Base-by-base conservation (phyloP, 1,140 invertebrate genomes). In the Polypedilum vanderplanki region DNA sequence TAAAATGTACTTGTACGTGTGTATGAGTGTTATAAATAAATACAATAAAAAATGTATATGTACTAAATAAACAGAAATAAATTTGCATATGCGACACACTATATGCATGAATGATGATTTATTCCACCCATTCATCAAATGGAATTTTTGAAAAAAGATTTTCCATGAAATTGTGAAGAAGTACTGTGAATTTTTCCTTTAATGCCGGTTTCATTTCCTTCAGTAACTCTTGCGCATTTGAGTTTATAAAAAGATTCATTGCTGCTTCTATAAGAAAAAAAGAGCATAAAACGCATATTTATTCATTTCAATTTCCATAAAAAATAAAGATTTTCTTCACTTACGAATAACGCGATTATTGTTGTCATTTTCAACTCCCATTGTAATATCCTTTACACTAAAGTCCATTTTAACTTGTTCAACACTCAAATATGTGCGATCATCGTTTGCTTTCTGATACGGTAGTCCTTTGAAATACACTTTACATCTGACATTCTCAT, bases 201-300 rank as follows among this genome's bases (percentile, higher is more conserved):
- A 94, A 84, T 80, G 91, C 89, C 0, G 92, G 92, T 81, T 94
- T 94, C 92, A 94, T 94, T 85, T 93, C 91, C 79, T 90, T 91
- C 9, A 93, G 80, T 8, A 93, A 82, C 77, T 93, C 92, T 79
- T 93, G 91, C 0, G 90, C 87, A 80, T 93, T 92, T 0, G 89
- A 90, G 80, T 93, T 94, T 80, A 94, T 94, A 81, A 94, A 93
- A n/a, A 92, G 82, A 83, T 94, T 94, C 65, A 94, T 80, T 41
- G 91, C 92, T 33, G 91, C 91, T 80, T 93, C 92, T 94, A 74
- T 5, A 73, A 76, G 15, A 74, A 33, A 33, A 33, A 33, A 33
- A 33, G 24, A 33, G 24, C 24, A 33, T 33, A 33, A 33, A 33
- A 33, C 24, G 24, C 24, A 33, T 33, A 33, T 33, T 3, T 33